phyloP scores from a whole-genome alignment of 2,797 vertebrate genomes.

The Balearica regulorum region DNA sequence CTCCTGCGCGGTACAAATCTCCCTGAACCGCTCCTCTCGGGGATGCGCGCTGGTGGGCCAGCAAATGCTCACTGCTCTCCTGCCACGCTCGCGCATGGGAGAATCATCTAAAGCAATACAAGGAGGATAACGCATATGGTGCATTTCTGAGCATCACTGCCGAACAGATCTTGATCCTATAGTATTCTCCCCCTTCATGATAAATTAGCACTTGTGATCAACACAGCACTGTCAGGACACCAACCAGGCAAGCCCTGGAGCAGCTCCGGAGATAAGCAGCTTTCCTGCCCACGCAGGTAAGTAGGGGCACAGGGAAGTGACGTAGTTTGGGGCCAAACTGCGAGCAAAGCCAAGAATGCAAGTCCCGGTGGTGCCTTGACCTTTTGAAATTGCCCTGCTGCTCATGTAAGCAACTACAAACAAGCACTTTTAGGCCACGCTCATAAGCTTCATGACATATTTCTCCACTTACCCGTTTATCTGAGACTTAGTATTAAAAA shows the following conservation, averaged over 20 bases:
- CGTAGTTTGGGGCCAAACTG: not conserved
- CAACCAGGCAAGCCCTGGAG: not conserved
- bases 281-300: not conserved
- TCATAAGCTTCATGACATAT: not conserved
- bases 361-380: not conserved
- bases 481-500: not conserved
- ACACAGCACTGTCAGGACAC: not conserved
- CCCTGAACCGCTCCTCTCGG: accelerated
- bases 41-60: accelerated
- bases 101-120: not conserved
- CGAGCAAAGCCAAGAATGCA: not conserved
- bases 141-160: not conserved
- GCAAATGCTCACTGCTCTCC: accelerated
- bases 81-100: accelerated
- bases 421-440: not conserved
- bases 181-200: not conserved
- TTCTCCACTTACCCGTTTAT: constrained; percentile 6
- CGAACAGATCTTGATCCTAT: not conserved
- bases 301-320: not conserved
- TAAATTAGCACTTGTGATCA: no score
- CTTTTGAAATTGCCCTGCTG: not conserved
- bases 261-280: not conserved
- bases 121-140: accelerated
- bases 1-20: not conserved
- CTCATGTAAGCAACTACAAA: not conserved